These are phyloP conservation scores for Marcusenius ussheri DNA, from an alignment of 2,113 vertebrate genomes.

Conservation along the genomic window DNA sequence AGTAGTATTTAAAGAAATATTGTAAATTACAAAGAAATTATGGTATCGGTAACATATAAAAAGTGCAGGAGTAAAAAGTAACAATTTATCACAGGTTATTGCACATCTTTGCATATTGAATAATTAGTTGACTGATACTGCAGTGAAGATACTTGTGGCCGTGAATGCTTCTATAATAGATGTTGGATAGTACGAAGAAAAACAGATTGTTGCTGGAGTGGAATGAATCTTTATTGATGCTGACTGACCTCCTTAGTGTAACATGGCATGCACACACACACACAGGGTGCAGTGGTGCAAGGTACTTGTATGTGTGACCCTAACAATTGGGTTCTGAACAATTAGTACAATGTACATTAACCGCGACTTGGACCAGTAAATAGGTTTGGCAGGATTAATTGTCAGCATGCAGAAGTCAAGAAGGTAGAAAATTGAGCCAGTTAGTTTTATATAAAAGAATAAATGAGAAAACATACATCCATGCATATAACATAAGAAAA, in stretches of 20 bases:
- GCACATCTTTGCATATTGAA: background rate
- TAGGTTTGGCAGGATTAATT: background rate
- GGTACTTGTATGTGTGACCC: background rate
- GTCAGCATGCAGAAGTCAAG: background rate
- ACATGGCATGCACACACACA: background rate
- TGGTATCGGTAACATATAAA: background rate
- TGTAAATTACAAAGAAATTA: background rate
- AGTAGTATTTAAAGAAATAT: background rate
- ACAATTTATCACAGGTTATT: background rate
- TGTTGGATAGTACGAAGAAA: background rate
- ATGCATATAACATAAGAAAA: too few relatives aligned
- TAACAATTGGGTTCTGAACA: background rate
- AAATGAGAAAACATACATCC: background rate
- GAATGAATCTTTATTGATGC: background rate
- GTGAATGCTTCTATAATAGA: background rate
- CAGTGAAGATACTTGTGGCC: background rate
- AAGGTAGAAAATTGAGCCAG: background rate
- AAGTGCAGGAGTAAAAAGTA: background rate
- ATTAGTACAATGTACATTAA: background rate
- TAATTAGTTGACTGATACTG: background rate
- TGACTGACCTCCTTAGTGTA: background rate
- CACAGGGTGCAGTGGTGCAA: background rate
- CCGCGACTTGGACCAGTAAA: background rate
- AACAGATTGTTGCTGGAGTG: background rate
- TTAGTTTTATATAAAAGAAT: background rate